These are phyloP conservation scores for Epinotia ramella DNA, from an alignment of 2,888 invertebrate genomes.

Conservation along the genomic window DNA sequence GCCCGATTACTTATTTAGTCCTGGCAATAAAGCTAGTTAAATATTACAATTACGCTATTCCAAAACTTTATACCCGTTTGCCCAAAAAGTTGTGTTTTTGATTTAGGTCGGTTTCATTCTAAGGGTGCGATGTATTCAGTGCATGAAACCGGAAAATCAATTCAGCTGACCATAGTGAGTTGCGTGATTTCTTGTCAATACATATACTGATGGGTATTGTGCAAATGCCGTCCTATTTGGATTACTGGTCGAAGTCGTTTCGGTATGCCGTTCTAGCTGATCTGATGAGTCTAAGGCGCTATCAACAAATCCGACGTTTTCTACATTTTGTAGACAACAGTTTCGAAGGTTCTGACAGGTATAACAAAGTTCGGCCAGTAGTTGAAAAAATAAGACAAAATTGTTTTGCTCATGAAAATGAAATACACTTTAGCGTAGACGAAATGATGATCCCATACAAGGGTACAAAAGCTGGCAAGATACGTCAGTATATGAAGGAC, in stretches of 20 bases:
- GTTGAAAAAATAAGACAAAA: conserved; percentile 13
- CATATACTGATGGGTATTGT: conserved; percentile 30
- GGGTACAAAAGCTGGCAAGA: conserved; percentile 56
- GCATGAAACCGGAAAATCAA: too few species aligned
- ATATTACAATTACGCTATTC: background rate
- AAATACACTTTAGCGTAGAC: conserved; percentile 54
- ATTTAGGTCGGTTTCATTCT: background rate
- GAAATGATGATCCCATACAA: conserved; percentile 62
- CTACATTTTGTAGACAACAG: conserved; percentile 24
- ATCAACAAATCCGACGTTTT: conserved; percentile 28
- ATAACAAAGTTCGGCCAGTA: conserved; percentile 22
- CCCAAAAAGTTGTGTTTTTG: background rate
- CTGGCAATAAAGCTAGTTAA: background rate
- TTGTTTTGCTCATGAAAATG: conserved; percentile 45
- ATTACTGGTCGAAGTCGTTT: conserved; percentile 16
- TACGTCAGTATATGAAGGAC: conserved; percentile 57
- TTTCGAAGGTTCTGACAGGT: background rate
- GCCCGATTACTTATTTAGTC: background rate
- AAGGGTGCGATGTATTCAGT: too few species aligned
- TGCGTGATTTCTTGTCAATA: background rate
- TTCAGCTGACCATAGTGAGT: too few species aligned
- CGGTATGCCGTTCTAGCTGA: conserved; percentile 16
- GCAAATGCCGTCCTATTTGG: conserved; percentile 22
- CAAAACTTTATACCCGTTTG: conserved; percentile 1
- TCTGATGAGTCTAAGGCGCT: conserved; percentile 24